Evolutionary conservation across 2,888 invertebrate species (phyloP).

Genomic region (Nemurella pictetii): DNA sequence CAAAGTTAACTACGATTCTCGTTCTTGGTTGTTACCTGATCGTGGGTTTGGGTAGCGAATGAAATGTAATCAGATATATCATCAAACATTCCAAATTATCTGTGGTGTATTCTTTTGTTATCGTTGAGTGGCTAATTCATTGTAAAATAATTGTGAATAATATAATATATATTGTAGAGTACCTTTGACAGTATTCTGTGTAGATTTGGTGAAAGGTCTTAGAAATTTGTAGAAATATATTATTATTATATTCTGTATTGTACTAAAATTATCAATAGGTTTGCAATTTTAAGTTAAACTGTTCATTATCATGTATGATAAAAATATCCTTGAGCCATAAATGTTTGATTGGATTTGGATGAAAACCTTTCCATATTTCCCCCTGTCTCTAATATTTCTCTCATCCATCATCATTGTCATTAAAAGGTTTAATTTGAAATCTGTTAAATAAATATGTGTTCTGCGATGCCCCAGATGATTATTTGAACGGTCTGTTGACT

Average conservation of each 20-base stretch:
- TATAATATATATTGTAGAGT: slow-evolving; percentile 22
- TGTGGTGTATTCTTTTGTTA: slow-evolving; percentile 2
- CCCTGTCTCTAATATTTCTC: not conserved
- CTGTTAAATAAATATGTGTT: not conserved
- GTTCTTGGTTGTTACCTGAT: not conserved
- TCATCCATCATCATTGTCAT: not conserved
- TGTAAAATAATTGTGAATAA: slow-evolving; percentile 11
- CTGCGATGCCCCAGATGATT: not conserved
- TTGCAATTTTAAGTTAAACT: not conserved
- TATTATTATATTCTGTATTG: not conserved
- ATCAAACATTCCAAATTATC: slow-evolving; percentile 11
- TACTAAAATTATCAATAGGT: not conserved
- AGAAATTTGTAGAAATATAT: slow-evolving; percentile 19
- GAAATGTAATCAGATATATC: not conserved
- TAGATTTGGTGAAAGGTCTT: slow-evolving; percentile 29
- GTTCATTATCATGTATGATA: not conserved
- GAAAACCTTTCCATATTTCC: not conserved
- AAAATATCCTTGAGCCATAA: not conserved
- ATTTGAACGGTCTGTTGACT: not conserved
- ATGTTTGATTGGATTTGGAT: not conserved
- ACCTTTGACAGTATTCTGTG: slow-evolving; percentile 33
- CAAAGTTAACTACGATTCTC: not conserved
- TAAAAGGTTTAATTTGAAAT: not conserved
- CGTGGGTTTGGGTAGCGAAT: not conserved
- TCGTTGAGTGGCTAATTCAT: not conserved